phyloP scores from a whole-genome alignment of 2,888 invertebrate genomes.

The Bombylius major region DNA sequence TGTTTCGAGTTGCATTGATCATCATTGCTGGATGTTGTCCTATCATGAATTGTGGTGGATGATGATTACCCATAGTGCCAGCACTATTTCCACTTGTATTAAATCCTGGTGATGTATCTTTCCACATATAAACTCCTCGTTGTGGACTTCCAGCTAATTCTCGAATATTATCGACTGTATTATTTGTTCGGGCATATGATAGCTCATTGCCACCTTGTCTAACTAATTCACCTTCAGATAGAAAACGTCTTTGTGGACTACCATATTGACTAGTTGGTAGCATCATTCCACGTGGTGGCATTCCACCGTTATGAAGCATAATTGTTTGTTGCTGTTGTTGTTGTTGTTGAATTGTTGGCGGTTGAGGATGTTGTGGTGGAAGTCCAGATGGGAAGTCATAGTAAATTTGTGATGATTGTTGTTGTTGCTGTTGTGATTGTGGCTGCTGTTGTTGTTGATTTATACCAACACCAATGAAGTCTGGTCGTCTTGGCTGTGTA shows the following conservation, averaged over 20 bases:
- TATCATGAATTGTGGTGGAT: conserved; percentile 26
- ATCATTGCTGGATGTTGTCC: conserved; percentile 10
- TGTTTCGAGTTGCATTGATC: conserved; percentile 14
- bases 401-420: conserved; percentile 31
- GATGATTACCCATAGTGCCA: conserved; percentile 31
- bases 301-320: conserved; percentile 19
- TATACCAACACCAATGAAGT: conserved; percentile 63
- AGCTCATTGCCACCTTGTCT: conserved; percentile 48
- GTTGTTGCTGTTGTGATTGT: conserved; percentile 28
- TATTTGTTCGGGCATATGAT: conserved; percentile 54
- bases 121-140: conserved; percentile 68
- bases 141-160: conserved; percentile 82
- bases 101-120: conserved; percentile 59
- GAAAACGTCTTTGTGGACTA: conserved; percentile 63
- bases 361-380: conserved; percentile 35
- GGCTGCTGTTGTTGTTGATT: conserved; percentile 28
- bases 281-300: conserved; percentile 26
- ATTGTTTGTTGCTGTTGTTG: conserved; percentile 27
- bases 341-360: conserved; percentile 34
- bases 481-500: conserved; percentile 76
- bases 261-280: conserved; percentile 34
- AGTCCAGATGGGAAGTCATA: conserved; percentile 35
- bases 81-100: conserved; percentile 27
- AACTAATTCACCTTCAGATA: conserved; percentile 71
- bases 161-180: conserved; percentile 74